A percentile compares a stretch with the other conserved stretches of the same genome.
These are phyloP conservation scores for Clarias magur DNA, from an alignment of 2,113 vertebrate genomes.

Conservation along the genomic window DNA sequence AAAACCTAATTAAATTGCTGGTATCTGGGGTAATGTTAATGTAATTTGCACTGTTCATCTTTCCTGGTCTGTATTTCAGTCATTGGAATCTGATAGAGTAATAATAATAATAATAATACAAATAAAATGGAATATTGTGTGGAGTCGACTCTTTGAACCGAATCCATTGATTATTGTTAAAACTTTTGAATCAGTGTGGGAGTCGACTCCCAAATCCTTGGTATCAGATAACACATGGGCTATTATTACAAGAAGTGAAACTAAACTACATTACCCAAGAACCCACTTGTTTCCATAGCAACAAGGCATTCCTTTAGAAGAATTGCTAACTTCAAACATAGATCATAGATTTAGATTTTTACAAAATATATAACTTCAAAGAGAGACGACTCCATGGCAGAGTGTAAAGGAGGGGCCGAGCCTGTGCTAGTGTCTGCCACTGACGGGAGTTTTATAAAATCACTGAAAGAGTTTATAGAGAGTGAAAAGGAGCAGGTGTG, in stretches of 20 bases:
- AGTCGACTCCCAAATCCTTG: not conserved
- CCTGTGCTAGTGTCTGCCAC: conserved; percentile 48
- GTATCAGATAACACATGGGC: not conserved
- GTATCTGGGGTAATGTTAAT: not conserved
- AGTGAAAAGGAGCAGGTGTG: conserved; percentile 62
- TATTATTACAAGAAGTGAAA: not conserved
- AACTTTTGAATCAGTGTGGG: not conserved
- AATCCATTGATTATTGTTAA: not conserved
- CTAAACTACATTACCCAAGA: conserved; percentile 44
- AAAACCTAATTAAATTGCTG: too few species aligned
- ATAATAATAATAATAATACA: too few species aligned
- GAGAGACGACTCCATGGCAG: not conserved
- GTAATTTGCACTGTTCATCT: not conserved
- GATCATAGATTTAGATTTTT: not conserved
- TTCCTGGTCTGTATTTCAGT: not conserved
- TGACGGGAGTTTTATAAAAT: conserved; percentile 66
- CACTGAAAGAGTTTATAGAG: conserved; percentile 61
- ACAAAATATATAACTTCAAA: not conserved
- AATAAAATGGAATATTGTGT: not conserved
- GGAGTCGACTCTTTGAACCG: not conserved
- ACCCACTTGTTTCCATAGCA: conserved; percentile 48
- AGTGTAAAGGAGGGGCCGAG: not conserved
- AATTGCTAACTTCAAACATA: not conserved
- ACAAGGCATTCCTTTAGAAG: conserved; percentile 23
- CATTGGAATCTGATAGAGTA: not conserved